A percentile compares a stretch with the other conserved stretches of the same genome.
Conservation (phyloP, 2,113 vertebrate genomes). For the Saccopteryx bilineata region DNA sequence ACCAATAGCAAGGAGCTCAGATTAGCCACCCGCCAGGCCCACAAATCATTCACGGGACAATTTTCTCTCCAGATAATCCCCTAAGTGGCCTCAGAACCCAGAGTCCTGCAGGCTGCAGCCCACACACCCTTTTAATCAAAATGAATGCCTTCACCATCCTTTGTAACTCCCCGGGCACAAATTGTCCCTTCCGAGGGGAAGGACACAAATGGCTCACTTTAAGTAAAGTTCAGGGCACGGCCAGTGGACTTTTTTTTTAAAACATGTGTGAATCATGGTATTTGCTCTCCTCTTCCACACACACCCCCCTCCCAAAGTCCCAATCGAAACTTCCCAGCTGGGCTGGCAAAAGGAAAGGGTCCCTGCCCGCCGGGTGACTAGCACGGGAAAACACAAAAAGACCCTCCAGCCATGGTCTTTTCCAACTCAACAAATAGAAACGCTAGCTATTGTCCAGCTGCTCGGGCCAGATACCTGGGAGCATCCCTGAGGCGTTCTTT, state of each 20-base stretch:
- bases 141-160: neutral
- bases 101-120: neutral
- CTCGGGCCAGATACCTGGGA: neutral
- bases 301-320: neutral
- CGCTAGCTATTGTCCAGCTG: fast-evolving
- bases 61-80: conserved; percentile 56
- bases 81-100: conserved; percentile 16
- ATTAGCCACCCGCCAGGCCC: neutral
- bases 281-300: neutral
- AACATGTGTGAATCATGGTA: fast-evolving
- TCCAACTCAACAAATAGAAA: neutral
- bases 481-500: fast-evolving
- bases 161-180: neutral
- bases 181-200: neutral
- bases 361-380: neutral
- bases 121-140: neutral
- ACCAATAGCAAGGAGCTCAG: neutral
- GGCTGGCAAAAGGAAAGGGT: too few species aligned
- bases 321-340: neutral
- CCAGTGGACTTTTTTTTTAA: fast-evolving
- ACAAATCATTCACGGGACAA: neutral
- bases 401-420: fast-evolving
- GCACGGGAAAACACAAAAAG: neutral
- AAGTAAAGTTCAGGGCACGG: neutral
- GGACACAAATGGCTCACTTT: neutral